These are phyloP conservation scores for Trichoplusia ni DNA, from an alignment of 1,140 invertebrate genomes.

Conservation along the genomic window DNA sequence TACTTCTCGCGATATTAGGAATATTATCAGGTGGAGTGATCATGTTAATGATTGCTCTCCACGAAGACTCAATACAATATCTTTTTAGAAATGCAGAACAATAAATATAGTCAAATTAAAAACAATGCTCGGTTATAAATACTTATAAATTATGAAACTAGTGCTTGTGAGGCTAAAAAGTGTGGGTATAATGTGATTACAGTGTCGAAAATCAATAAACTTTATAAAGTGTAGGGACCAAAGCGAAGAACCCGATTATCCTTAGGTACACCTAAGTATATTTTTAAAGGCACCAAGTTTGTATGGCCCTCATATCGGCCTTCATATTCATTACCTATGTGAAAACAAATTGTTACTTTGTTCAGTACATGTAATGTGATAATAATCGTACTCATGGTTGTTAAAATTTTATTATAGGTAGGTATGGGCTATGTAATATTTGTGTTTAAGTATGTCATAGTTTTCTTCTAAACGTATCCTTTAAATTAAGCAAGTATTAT, in stretches of 20 bases:
- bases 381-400: constrained; percentile 63
- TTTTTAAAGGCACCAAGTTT: too few relatives aligned
- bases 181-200: neutral
- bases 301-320: too few relatives aligned
- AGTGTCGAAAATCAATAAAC: too few relatives aligned
- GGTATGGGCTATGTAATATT: neutral
- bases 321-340: neutral
- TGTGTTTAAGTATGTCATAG: neutral
- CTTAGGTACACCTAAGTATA: too few relatives aligned
- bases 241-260: too few relatives aligned
- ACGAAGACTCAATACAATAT: constrained; percentile 86
- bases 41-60: constrained; percentile 89
- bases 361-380: constrained; percentile 54
- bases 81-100: constrained; percentile 79
- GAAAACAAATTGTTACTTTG: constrained; percentile 2
- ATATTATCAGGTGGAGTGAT: constrained; percentile 86
- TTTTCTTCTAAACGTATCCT: too few relatives aligned
- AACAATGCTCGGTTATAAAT: constrained; percentile 21
- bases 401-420: constrained; percentile 39
- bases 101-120: constrained; percentile 43
- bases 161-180: neutral
- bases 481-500: too few relatives aligned
- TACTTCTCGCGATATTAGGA: constrained; percentile 83
- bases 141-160: neutral
- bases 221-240: too few relatives aligned